phyloP scores from a whole-genome alignment of 2,113 vertebrate genomes.

The Thermophis baileyi region DNA sequence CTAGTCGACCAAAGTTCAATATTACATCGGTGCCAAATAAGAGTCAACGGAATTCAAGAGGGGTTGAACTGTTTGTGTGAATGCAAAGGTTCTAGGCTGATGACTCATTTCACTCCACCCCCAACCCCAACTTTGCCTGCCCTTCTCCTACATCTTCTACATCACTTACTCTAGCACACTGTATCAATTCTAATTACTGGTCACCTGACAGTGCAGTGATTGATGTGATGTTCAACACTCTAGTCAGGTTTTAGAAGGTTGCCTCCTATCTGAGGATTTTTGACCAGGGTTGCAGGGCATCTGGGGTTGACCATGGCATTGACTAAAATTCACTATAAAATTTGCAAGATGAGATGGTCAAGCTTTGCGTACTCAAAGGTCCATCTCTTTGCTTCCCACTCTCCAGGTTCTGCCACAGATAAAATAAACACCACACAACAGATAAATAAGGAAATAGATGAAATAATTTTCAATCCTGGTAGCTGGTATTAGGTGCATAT shows the following conservation, averaged over 20 bases:
- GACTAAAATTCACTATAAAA: neutral
- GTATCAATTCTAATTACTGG: neutral
- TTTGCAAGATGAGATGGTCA: neutral
- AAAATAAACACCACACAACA: conserved; percentile 8
- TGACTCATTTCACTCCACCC: neutral
- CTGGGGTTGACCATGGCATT: neutral
- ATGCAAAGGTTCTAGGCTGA: neutral
- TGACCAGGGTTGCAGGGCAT: neutral
- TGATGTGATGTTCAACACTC: neutral
- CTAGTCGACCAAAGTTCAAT: neutral
- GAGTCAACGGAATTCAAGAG: neutral
- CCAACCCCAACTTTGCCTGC: neutral
- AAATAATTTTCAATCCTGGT: conserved; percentile 52
- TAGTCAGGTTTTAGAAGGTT: neutral
- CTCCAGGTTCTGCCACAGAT: neutral
- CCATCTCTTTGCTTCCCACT: neutral
- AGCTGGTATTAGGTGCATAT: conserved; percentile 31
- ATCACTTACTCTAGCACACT: neutral
- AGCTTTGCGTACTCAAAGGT: neutral
- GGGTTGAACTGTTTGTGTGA: neutral
- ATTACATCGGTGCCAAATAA: neutral
- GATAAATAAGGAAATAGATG: conserved; percentile 26
- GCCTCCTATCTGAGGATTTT: too few relatives aligned
- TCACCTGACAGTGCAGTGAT: neutral
- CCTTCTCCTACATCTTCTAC: neutral